Base-by-base conservation (phyloP, 2,113 vertebrate genomes). In the Anoplopoma fimbria region DNA sequence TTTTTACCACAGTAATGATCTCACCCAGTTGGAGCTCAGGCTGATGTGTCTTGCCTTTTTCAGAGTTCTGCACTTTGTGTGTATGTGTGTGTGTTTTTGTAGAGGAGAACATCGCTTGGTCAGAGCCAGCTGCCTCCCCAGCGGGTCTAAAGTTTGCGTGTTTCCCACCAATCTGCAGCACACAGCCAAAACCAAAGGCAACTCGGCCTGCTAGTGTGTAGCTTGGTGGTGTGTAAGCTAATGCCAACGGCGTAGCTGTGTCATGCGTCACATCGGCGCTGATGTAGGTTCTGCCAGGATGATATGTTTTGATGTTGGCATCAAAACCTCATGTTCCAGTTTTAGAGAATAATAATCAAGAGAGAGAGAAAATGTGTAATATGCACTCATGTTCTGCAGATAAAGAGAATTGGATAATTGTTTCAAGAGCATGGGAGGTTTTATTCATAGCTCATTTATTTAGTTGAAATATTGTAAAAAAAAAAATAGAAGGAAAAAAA, bases 1-100 rank as follows among this genome's bases (percentile, higher is more conserved):
- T 91, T 91, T 94, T 91, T 89, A 92, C 84, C 87, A 86, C 85
- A 92, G 89, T 25, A 23, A 73, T 93, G 91, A 93, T 86, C 90
- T 94, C 93, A 94, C 57, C 49, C 78, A 77, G 69, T 81, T 79
- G 85, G 90, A 91, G 83, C 84, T 88, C 81, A 65, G 60, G 76
- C 83, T 82, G 84, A 90, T 89, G 87, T 34, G 47, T 89, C 80
- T 88, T 89, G 77, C 89, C 86, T 88, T 88, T 90, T 91, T 88
- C 79, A 88, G 86, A 88, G 67, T 83, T 89, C 6, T 27, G 83
- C n/a, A 58, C 60, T 82, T 0, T 40, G 55, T 72, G 64, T 72
- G 31, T 69, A 34, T n/a, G 6, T 70, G 45, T 42, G 65, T 76
- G 33, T 77, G 23, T 45, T 21, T 67, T 29, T 29, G 76, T 78